Conservation (phyloP, 2,797 vertebrate genomes). For the Rhinophrynus dorsalis region DNA sequence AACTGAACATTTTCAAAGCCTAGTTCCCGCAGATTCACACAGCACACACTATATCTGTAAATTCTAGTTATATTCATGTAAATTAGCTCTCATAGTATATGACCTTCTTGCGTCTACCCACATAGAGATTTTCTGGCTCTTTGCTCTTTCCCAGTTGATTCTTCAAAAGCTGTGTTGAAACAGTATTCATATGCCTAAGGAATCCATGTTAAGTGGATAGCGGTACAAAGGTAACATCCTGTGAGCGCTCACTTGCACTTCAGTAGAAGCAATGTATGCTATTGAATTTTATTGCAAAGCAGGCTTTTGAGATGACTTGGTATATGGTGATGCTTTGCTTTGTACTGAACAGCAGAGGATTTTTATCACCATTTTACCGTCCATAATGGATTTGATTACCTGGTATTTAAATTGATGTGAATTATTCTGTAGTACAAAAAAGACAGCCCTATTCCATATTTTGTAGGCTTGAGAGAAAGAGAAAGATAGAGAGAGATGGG, state of each 20-base stretch:
- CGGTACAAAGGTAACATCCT: neutral
- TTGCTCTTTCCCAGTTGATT: neutral
- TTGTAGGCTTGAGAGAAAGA: too few relatives aligned
- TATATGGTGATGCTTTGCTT: neutral
- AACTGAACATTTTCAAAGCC: neutral
- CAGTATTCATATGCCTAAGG: neutral
- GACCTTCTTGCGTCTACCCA: neutral
- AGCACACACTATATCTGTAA: neutral
- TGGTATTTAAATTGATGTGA: neutral
- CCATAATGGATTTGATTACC: neutral
- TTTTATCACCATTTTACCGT: neutral
- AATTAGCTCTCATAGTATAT: neutral
- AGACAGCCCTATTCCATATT: too few relatives aligned
- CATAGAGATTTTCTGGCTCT: neutral
- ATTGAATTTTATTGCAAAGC: neutral
- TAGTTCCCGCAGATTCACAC: neutral
- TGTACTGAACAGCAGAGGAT: neutral
- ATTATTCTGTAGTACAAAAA: neutral
- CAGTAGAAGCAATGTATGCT: neutral
- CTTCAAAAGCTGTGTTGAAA: neutral
- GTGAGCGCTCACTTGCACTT: neutral
- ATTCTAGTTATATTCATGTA: neutral
- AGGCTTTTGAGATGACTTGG: neutral
- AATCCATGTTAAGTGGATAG: neutral
- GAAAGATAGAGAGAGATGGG: too few relatives aligned